Conservation (phyloP, 2,797 vertebrate species). For the Cyclopterus lumpus region DNA sequence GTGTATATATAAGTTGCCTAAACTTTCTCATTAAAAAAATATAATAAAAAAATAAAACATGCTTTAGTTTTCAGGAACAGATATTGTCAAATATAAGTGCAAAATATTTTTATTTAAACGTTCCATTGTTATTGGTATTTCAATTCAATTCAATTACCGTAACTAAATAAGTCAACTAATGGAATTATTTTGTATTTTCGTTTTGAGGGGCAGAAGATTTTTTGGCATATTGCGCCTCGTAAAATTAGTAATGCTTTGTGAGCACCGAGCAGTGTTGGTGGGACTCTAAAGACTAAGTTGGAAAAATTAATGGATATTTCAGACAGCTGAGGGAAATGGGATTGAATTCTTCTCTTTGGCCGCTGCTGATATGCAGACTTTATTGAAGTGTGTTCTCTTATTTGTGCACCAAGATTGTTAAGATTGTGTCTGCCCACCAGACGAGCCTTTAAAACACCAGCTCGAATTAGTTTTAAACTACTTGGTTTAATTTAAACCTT, state of each 20-base stretch:
- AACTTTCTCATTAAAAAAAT: neutral
- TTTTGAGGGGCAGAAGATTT: neutral
- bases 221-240: neutral
- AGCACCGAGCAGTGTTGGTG: conserved; percentile 27
- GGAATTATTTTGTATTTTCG: neutral
- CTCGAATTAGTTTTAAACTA: neutral
- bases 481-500: conserved; percentile 14
- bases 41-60: too few species aligned
- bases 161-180: neutral
- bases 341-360: conserved; percentile 37
- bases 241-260: conserved; percentile 25
- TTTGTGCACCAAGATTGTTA: conserved; percentile 24
- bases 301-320: conserved; percentile 43
- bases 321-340: conserved; percentile 28
- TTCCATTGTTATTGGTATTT: neutral
- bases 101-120: neutral
- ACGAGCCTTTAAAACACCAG: conserved; percentile 13
- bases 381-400: conserved; percentile 41
- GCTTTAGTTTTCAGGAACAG: neutral
- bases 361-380: conserved; percentile 29
- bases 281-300: conserved; percentile 24
- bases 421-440: conserved; percentile 23
- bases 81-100: neutral
- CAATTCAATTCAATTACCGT: neutral
- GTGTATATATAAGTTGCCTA: neutral